Base-by-base conservation (phyloP, 1,140 invertebrate species). In the Stenopsyche tienmushanensis region DNA sequence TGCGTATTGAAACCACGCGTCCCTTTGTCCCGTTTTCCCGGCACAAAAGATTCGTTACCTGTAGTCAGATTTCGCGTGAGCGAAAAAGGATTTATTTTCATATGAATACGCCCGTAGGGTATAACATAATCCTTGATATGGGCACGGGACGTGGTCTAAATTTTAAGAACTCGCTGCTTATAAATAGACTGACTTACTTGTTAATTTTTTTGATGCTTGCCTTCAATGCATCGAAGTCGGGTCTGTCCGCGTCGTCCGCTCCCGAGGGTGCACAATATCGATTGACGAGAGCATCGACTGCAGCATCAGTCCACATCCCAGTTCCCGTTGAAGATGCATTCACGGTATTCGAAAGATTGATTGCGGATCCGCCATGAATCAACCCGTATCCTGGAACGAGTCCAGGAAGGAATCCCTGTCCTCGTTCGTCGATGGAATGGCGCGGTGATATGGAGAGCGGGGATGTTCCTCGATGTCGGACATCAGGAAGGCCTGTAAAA, bases 161-260 rank as follows among this genome's bases (percentile, higher is more conserved):
- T n/a, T n/a, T n/a, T n/a, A n/a, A n/a, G n/a, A n/a, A n/a, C n/a
- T n/a, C n/a, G n/a, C n/a, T n/a, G n/a, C n/a, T n/a, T n/a, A n/a
- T n/a, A n/a, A n/a, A n/a, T n/a, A n/a, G n/a, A n/a, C n/a, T n/a
- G 67, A 78, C 84, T 84, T 83, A 94, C 92, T 93, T 93, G 80
- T 95, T 95, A 54, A 95, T 86, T 74, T 88, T 88, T 39, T 90
- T 82, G 68, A 96, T 91, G 62, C 87, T 91, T 47, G 88, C 86
- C 77, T 96, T 96, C 3, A 97, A 83, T 3, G 88, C 85, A 21
- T 86, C 86, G 76, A 96, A 97, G 77, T 96, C 94, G 0, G 94
- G 94, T 67, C 95, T 78, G 62, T 96, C 93, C 3, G 66, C 58
- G 53, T 81, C 80, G 60, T 81, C 80, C 13, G 54, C 52, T 3